phyloP scores from a whole-genome alignment of 2,113 vertebrate species.

The Gopherus flavomarginatus region DNA sequence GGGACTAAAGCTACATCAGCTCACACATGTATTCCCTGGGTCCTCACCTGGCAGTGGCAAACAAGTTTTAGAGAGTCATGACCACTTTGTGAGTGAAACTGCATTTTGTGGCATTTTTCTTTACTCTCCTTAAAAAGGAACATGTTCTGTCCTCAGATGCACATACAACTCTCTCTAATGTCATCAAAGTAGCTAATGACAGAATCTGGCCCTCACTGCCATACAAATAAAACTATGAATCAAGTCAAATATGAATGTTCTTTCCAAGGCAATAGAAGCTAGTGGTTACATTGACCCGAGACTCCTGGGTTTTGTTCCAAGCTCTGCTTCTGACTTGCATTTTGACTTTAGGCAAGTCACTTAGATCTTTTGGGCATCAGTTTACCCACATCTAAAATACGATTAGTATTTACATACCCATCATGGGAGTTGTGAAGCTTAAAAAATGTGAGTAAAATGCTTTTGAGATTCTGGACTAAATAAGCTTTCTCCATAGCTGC shows the following conservation, averaged over 20 bases:
- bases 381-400: background rate
- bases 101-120: background rate
- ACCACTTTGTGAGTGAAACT: background rate
- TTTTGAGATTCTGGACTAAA: background rate
- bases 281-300: background rate
- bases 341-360: constrained; percentile 15
- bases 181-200: background rate
- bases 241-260: background rate
- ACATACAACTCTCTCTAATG: background rate
- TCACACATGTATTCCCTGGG: background rate
- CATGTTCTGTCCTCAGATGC: background rate
- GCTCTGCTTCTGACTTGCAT: constrained; percentile 15
- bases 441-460: background rate
- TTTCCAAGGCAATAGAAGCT: background rate
- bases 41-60: background rate
- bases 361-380: background rate
- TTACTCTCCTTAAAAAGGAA: background rate
- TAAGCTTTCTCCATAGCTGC: background rate
- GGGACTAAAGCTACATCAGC: background rate
- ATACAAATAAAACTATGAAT: background rate
- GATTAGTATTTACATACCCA: background rate
- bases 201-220: background rate
- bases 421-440: background rate
- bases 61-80: no score
- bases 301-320: background rate